Evolutionary conservation across 2,888 invertebrate genomes (phyloP).

Genomic region (Cheilosia vernalis): DNA sequence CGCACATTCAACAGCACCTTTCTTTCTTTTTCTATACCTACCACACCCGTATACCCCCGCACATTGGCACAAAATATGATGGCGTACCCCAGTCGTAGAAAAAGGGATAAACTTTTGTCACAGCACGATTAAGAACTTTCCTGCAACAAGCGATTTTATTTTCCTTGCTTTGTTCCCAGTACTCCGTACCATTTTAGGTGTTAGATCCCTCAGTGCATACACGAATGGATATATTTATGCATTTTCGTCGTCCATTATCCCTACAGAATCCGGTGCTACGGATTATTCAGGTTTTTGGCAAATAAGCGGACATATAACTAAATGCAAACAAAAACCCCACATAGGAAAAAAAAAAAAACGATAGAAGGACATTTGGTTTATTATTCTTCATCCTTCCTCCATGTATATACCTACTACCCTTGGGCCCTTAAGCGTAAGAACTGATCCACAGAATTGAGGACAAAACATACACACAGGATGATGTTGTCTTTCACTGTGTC

Average conservation of each 20-base stretch:
- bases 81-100: constrained; percentile 1
- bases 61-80: constrained; percentile 41
- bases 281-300: constrained; percentile 68
- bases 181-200: constrained; percentile 57
- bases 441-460: constrained; percentile 31
- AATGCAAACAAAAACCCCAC: constrained; percentile 59
- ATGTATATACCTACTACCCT: constrained; percentile 4
- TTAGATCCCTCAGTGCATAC: constrained; percentile 20
- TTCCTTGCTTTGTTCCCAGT: constrained; percentile 22
- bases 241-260: constrained; percentile 56
- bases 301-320: constrained; percentile 72
- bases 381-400: constrained; percentile 32
- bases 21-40: background rate
- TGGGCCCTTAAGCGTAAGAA: constrained; percentile 41
- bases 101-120: constrained; percentile 45
- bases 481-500: constrained; percentile 43
- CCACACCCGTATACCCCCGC: background rate
- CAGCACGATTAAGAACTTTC: constrained; percentile 43
- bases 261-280: constrained; percentile 52
- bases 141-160: constrained; percentile 23
- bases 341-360: constrained; percentile 3
- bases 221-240: background rate
- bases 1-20: background rate
- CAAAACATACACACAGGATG: constrained; percentile 38
- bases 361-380: constrained; percentile 63